Evolutionary conservation across 2,113 vertebrate genomes (phyloP).

Genomic region (Cinclus cinclus): DNA sequence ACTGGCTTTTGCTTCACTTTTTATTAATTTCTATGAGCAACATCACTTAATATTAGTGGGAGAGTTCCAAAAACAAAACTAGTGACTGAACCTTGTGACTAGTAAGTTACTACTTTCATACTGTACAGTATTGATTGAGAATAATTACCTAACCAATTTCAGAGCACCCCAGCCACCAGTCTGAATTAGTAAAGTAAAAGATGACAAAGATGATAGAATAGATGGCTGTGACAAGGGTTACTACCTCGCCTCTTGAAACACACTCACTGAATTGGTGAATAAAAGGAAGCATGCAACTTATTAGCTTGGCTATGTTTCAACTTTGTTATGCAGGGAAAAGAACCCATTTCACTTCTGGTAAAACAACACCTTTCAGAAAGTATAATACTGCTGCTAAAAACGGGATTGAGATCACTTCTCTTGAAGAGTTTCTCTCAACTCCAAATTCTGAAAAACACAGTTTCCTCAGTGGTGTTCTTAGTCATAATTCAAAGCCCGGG

Average conservation of each 20-base stretch:
- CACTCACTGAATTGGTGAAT: neutral
- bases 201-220: neutral
- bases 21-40: neutral
- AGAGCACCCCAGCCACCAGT: neutral
- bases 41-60: neutral
- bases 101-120: neutral
- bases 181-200: neutral
- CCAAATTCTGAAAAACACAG: neutral
- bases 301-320: neutral
- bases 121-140: neutral
- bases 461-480: neutral
- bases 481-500: neutral
- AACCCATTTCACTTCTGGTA: neutral
- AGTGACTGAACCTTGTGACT: neutral
- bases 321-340: neutral
- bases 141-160: neutral
- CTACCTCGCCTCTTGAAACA: neutral
- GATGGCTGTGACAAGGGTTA: neutral
- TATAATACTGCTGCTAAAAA: neutral
- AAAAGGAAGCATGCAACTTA: neutral
- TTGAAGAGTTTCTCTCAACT: neutral
- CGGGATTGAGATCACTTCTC: neutral
- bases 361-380: neutral
- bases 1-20: neutral
- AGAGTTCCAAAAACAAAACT: neutral